A percentile compares a stretch with the other conserved stretches of the same genome.
Conservation (phyloP, 2,113 vertebrate genomes). For the Lepus americanus region DNA sequence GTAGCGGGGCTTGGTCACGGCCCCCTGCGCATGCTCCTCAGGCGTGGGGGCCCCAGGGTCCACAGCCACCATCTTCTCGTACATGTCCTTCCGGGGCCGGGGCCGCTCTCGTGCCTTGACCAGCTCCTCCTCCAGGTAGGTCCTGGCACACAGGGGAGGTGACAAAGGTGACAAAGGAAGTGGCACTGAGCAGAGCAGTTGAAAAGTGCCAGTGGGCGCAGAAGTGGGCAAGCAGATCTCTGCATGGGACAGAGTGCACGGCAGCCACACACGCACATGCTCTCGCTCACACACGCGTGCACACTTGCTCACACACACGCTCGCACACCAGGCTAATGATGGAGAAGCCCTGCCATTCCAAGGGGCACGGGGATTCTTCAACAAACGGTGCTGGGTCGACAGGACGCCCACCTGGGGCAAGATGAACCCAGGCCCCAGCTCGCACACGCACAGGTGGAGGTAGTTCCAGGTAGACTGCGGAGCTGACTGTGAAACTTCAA, state of each 20-base stretch:
- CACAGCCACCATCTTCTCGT: constrained; percentile 95
- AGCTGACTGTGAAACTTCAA: not conserved
- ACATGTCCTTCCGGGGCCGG: constrained; percentile 93
- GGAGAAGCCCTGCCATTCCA: not conserved
- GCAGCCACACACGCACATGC: not conserved
- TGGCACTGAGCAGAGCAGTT: not conserved
- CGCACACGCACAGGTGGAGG: not conserved
- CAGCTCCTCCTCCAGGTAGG: constrained; percentile 95
- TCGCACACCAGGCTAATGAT: not conserved
- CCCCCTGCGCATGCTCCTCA: constrained; percentile 90
- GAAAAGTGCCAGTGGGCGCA: not conserved
- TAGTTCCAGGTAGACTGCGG: not conserved
- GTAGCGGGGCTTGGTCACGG: constrained; percentile 93
- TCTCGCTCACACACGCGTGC: not conserved
- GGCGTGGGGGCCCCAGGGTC: constrained; percentile 92
- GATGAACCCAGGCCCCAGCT: not conserved
- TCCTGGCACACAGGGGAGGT: constrained; percentile 84
- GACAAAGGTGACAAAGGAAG: not conserved
- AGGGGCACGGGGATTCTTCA: not conserved
- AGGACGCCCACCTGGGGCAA: not conserved
- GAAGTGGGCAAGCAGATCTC: rapidly evolving
- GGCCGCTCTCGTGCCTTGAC: constrained; percentile 92
- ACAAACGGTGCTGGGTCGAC: not conserved
- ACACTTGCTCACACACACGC: not conserved
- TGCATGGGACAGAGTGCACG: not conserved